Conservation (phyloP, 2,888 invertebrate genomes). For the Patella depressa region DNA sequence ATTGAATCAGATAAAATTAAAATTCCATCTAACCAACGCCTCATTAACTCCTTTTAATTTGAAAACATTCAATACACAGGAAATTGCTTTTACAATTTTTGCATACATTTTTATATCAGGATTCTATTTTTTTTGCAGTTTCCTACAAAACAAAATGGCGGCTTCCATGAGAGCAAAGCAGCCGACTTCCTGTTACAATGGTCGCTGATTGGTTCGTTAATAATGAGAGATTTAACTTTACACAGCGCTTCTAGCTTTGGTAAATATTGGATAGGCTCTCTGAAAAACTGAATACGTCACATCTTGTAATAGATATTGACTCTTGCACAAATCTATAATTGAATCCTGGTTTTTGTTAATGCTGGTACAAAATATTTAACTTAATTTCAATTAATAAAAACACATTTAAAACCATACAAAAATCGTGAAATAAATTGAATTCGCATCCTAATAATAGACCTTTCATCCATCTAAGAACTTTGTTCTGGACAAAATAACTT, state of each 20-base stretch:
- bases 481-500: no score
- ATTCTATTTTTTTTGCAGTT: conserved; percentile 35
- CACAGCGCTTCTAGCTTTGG: conserved; percentile 68
- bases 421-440: no score
- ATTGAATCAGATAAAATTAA: no score
- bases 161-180: conserved; percentile 47
- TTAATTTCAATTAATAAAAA: no score
- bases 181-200: conserved; percentile 68
- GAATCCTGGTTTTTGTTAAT: conserved; percentile 1
- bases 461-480: no score
- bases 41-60: no score
- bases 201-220: conserved; percentile 66
- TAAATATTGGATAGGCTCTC: conserved; percentile 36
- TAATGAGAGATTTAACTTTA: conserved; percentile 68
- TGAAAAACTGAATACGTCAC: neutral
- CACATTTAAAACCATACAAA: no score
- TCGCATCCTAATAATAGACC: no score
- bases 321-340: neutral
- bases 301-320: neutral
- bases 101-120: neutral
- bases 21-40: no score
- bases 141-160: conserved; percentile 36
- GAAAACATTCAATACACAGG: no score
- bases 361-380: neutral
- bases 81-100: neutral